phyloP scores from a whole-genome alignment of 2,888 invertebrate genomes.

The Carterocephalus palaemon region DNA sequence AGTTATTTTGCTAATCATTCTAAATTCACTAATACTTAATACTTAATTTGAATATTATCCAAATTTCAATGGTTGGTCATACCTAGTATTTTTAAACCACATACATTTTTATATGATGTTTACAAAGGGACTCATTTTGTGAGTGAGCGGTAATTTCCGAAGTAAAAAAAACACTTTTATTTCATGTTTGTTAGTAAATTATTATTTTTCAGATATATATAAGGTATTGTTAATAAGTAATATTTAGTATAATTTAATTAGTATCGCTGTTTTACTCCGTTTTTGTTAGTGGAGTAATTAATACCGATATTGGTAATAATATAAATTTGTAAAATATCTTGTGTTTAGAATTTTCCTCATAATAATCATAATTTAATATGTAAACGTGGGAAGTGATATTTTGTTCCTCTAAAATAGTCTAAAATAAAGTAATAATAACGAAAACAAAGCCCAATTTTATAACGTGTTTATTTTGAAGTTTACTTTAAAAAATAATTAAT shows the following conservation, averaged over 20 bases:
- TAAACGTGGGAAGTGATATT: conserved; percentile 11
- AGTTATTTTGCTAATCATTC: too few relatives aligned
- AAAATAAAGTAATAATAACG: conserved; percentile 14
- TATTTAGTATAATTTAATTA: conserved; percentile 74
- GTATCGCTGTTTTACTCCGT: conserved; percentile 62
- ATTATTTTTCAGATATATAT: conserved; percentile 77
- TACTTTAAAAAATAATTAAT: conserved; percentile 32
- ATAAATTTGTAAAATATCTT: conserved; percentile 48
- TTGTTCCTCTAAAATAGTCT: conserved; percentile 10
- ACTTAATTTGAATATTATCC: too few relatives aligned
- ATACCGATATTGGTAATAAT: conserved; percentile 71
- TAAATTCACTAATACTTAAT: too few relatives aligned
- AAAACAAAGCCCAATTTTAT: conserved; percentile 12
- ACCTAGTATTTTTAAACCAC: too few relatives aligned
- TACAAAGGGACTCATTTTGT: conserved; percentile 24
- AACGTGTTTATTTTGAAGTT: conserved; percentile 29
- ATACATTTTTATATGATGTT: conserved; percentile 8
- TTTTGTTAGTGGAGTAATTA: conserved; percentile 59
- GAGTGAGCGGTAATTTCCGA: conserved; percentile 32
- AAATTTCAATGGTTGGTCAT: too few relatives aligned
- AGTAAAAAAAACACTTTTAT: conserved; percentile 36
- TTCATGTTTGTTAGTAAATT: conserved; percentile 75
- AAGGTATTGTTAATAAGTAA: conserved; percentile 73
- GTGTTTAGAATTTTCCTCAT: conserved; percentile 42
- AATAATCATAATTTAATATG: not conserved